A percentile compares a stretch with the other conserved stretches of the same genome.
Evolutionary conservation across 2,888 invertebrate species (phyloP).

Genomic region (Germaria angustata): DNA sequence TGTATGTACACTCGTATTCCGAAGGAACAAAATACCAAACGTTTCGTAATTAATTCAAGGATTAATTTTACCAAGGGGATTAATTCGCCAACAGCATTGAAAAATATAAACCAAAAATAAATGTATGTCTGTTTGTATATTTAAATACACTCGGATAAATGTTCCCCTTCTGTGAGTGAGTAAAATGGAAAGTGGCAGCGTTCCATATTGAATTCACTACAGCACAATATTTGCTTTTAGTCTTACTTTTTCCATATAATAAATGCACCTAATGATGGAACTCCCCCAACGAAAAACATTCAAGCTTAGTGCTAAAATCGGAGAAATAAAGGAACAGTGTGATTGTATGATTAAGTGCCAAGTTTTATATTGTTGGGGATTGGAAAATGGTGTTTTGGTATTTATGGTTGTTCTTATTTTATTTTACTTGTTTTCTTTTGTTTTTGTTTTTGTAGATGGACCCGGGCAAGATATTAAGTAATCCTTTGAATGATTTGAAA

Average conservation of each 20-base stretch:
- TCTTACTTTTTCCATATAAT: too few species aligned
- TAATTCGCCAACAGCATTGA: constrained; percentile 59
- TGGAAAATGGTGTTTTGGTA: neutral
- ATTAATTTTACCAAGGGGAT: constrained; percentile 68
- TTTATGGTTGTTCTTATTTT: neutral
- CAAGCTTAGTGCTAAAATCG: neutral
- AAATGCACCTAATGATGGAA: neutral
- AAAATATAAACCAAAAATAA: constrained; percentile 13
- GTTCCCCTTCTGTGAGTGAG: neutral
- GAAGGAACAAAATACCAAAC: constrained; percentile 21
- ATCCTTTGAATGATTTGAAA: constrained; percentile 8
- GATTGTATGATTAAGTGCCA: constrained; percentile 40
- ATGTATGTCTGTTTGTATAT: neutral
- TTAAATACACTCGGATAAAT: neutral
- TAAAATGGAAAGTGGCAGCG: neutral
- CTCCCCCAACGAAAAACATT: neutral
- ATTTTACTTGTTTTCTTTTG: neutral
- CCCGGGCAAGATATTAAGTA: constrained; percentile 40
- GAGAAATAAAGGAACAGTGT: neutral
- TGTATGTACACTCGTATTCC: too few species aligned
- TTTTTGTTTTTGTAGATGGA: neutral
- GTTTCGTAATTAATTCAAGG: constrained; percentile 68
- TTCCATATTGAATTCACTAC: neutral
- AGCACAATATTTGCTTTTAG: too few species aligned
- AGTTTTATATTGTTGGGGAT: constrained; percentile 13